These are phyloP conservation scores for Vicugna pacos DNA, from an alignment of 2,113 vertebrate species.

Conservation along the genomic window DNA sequence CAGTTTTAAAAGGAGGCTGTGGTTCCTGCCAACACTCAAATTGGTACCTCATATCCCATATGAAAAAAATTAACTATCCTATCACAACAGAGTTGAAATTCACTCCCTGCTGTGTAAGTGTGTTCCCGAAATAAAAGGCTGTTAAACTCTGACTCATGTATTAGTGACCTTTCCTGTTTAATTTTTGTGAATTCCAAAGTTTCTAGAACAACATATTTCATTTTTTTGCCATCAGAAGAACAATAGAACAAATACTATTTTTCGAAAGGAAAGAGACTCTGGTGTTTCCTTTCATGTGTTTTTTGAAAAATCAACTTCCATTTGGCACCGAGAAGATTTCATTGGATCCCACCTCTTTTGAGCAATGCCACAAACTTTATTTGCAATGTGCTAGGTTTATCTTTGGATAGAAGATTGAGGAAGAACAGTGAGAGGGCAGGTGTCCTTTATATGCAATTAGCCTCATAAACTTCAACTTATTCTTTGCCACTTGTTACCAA, in stretches of 20 bases:
- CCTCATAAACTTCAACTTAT: conserved; percentile 32
- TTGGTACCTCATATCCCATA: not conserved
- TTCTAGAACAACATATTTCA: not conserved
- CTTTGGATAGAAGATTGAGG: not conserved
- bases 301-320: conserved; percentile 7
- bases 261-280: not conserved
- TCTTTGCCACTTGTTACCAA: conserved; percentile 54
- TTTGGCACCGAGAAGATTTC: not conserved
- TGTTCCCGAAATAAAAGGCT: not conserved
- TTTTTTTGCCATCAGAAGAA: not conserved
- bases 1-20: not conserved
- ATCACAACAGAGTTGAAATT: not conserved
- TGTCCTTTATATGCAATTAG: conserved; percentile 42
- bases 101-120: not conserved
- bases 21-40: not conserved
- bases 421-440: not conserved
- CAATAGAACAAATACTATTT: not conserved
- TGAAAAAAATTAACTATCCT: not conserved
- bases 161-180: not conserved
- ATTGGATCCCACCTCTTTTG: not conserved
- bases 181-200: not conserved
- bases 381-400: not conserved
- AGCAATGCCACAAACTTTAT: not conserved
- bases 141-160: not conserved
- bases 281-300: not conserved